Conservation (phyloP, 2,888 invertebrate species). For the Sinopyrophorus schimmeli region DNA sequence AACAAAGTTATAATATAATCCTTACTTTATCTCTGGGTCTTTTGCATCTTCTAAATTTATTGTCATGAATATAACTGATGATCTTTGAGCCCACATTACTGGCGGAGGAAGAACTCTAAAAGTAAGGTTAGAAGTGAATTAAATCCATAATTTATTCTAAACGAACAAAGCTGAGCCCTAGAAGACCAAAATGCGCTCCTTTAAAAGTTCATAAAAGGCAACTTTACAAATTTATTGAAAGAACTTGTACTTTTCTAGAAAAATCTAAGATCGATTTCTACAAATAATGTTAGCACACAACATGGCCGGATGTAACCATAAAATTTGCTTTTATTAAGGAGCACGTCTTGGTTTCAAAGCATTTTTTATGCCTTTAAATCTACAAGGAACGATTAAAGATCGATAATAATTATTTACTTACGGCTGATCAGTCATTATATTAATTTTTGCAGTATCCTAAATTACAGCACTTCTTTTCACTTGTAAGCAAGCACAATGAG, state of each 20-base stretch:
- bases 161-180: too few relatives aligned
- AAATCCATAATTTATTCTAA: too few relatives aligned
- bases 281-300: conserved; percentile 24
- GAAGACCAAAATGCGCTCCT: too few relatives aligned
- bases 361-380: background rate
- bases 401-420: conserved; percentile 20
- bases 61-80: conserved; percentile 80
- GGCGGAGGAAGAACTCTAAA: conserved; percentile 72
- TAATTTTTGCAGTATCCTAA: conserved; percentile 13
- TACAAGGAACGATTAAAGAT: too few relatives aligned
- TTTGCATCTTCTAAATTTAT: conserved; percentile 89
- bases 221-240: too few relatives aligned
- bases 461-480: conserved; percentile 2
- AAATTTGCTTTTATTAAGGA: conserved; percentile 1
- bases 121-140: conserved; percentile 45
- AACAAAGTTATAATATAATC: background rate
- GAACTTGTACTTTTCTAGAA: too few relatives aligned
- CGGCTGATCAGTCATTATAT: conserved; percentile 31
- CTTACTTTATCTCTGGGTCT: conserved; percentile 77
- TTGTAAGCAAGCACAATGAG: conserved; percentile 15
- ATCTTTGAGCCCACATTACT: conserved; percentile 93
- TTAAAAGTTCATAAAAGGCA: background rate
- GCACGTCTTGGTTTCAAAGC: background rate
- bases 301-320: conserved; percentile 28
- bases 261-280: conserved; percentile 27